Conservation (phyloP, 2,797 vertebrate species). For the Hydrophis major region DNA sequence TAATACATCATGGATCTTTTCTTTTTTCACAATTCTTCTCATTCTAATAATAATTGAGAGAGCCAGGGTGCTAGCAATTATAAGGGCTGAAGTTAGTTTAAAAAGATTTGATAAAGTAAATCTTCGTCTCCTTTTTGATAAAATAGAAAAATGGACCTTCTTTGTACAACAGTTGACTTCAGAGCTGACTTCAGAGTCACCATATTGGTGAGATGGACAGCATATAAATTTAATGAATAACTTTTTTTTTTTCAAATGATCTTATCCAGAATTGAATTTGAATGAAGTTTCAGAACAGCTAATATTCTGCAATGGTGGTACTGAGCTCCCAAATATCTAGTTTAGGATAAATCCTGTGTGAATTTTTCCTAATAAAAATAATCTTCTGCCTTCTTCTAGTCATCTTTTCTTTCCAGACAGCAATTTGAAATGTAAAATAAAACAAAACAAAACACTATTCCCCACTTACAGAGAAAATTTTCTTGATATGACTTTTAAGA, state of each 20-base stretch:
- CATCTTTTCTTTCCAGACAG: background rate
- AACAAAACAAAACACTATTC: background rate
- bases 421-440: background rate
- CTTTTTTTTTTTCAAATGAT: too few relatives aligned
- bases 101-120: background rate
- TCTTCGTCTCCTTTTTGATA: background rate
- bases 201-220: background rate
- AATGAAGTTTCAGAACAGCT: background rate
- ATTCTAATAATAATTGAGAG: background rate
- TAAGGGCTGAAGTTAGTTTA: background rate
- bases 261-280: background rate
- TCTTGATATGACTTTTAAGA: background rate
- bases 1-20: background rate
- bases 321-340: background rate
- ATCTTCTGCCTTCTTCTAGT: background rate
- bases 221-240: background rate
- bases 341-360: background rate
- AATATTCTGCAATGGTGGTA: background rate
- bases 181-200: background rate
- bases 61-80: background rate
- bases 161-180: background rate
- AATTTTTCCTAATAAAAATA: background rate
- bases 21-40: background rate
- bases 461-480: background rate
- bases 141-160: background rate